phyloP scores from a whole-genome alignment of 2,888 invertebrate genomes.

The Diachrysia chrysitis region DNA sequence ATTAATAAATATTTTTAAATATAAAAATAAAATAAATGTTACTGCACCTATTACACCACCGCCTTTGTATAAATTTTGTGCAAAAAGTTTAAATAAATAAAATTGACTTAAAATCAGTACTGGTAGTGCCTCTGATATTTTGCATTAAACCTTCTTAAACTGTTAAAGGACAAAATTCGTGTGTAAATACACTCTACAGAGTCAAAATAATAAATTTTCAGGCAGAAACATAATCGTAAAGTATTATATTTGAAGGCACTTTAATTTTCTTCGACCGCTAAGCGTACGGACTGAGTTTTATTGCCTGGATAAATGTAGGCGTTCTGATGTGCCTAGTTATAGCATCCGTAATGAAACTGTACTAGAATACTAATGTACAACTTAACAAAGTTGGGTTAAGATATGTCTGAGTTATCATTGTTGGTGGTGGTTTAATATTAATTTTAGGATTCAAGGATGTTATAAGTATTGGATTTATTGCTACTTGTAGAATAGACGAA shows the following conservation, averaged over 20 bases:
- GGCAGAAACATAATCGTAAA: conserved; percentile 4
- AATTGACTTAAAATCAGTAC: too few species aligned
- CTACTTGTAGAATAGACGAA: background rate
- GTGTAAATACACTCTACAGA: conserved; percentile 3
- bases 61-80: too few species aligned
- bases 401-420: conserved; percentile 38
- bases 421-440: conserved; percentile 18
- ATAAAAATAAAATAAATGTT: too few species aligned
- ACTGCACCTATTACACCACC: too few species aligned
- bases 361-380: conserved; percentile 51
- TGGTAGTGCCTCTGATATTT: background rate
- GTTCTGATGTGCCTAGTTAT: conserved; percentile 43
- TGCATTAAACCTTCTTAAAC: background rate
- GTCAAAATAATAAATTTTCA: conserved; percentile 1
- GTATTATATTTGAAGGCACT: conserved; percentile 31
- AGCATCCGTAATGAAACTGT: conserved; percentile 28
- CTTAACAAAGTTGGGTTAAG: conserved; percentile 32
- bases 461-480: background rate
- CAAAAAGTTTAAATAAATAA: too few species aligned
- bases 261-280: conserved; percentile 52
- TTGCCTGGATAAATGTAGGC: conserved; percentile 35
- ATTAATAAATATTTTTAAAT: too few species aligned
- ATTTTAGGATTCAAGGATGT: conserved; percentile 19
- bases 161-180: background rate
- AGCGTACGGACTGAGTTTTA: conserved; percentile 48